These are phyloP conservation scores for Xylota segnis DNA, from an alignment of 2,888 invertebrate genomes.

Conservation along the genomic window DNA sequence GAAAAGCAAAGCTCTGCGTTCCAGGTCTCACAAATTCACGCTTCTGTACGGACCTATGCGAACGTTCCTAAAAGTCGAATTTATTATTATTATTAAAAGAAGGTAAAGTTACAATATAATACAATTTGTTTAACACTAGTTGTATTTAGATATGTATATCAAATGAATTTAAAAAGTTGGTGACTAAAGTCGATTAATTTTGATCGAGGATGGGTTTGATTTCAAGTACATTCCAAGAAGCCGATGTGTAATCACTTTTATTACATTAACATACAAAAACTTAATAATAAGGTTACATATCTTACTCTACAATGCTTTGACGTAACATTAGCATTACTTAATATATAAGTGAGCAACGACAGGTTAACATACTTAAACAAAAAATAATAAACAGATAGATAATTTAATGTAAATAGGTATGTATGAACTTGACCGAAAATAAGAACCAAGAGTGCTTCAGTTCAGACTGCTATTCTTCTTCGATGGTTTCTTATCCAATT, in stretches of 20 bases:
- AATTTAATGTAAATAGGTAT: conserved; percentile 19
- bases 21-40: too few species aligned
- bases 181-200: too few species aligned
- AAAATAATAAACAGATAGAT: conserved; percentile 4
- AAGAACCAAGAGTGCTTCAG: conserved; percentile 18
- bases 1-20: too few species aligned
- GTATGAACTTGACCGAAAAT: conserved; percentile 21
- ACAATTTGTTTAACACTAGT: too few species aligned
- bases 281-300: not conserved
- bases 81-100: too few species aligned
- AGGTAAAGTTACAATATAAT: too few species aligned
- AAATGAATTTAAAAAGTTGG: too few species aligned
- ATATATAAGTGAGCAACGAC: conserved; percentile 9
- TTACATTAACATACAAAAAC: not conserved
- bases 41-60: too few species aligned
- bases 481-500: conserved; percentile 29
- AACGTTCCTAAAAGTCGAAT: too few species aligned
- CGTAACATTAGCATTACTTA: conserved; percentile 24
- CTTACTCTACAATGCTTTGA: conserved; percentile 8
- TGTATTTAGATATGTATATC: too few species aligned
- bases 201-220: too few species aligned
- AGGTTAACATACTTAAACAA: conserved; percentile 3
- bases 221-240: too few species aligned
- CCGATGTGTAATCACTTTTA: not conserved
- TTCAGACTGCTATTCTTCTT: conserved; percentile 40